phyloP scores from a whole-genome alignment of 2,797 vertebrate species.

The Rhadinocentrus ornatus region DNA sequence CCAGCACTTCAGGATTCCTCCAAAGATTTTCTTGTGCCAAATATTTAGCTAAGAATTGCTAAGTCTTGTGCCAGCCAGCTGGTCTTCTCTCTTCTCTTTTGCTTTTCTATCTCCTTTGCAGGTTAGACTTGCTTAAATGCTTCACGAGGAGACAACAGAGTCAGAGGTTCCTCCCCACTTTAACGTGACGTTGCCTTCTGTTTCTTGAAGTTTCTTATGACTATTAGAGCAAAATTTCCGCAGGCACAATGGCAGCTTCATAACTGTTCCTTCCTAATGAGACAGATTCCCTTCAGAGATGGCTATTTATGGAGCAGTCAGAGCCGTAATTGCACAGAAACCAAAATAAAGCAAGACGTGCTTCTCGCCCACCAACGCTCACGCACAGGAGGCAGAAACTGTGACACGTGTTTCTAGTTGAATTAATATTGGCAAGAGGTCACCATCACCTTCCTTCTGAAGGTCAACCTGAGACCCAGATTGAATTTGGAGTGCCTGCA shows the following conservation, averaged over 20 bases:
- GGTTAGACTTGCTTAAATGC: constrained; percentile 4
- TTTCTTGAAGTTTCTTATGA: constrained; percentile 36
- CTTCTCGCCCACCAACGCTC: constrained; percentile 10
- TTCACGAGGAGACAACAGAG: constrained; percentile 10
- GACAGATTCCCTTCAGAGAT: constrained; percentile 59
- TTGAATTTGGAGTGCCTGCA: constrained; percentile 45
- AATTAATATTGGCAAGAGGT: constrained; percentile 1
- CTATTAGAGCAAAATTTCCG: constrained; percentile 49
- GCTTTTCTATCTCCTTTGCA: background rate
- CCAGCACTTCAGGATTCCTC: constrained; percentile 39
- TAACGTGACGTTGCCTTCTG: constrained; percentile 22
- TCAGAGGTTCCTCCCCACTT: constrained; percentile 1
- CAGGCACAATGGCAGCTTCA: constrained; percentile 47
- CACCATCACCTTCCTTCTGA: constrained; percentile 27
- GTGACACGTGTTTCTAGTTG: constrained; percentile 11
- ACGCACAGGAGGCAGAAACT: constrained; percentile 8
- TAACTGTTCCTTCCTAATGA: constrained; percentile 59
- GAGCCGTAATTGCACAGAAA: constrained; percentile 34
- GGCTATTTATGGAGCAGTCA: constrained; percentile 51
- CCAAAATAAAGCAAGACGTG: constrained; percentile 20
- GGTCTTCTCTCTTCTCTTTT: constrained; percentile 9
- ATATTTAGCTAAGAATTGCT: constrained; percentile 48
- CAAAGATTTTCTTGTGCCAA: constrained; percentile 45
- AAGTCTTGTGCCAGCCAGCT: constrained; percentile 21
- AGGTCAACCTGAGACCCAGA: constrained; percentile 40